Evolutionary conservation across 2,113 vertebrate species (phyloP).

Genomic region (Verasper variegatus): DNA sequence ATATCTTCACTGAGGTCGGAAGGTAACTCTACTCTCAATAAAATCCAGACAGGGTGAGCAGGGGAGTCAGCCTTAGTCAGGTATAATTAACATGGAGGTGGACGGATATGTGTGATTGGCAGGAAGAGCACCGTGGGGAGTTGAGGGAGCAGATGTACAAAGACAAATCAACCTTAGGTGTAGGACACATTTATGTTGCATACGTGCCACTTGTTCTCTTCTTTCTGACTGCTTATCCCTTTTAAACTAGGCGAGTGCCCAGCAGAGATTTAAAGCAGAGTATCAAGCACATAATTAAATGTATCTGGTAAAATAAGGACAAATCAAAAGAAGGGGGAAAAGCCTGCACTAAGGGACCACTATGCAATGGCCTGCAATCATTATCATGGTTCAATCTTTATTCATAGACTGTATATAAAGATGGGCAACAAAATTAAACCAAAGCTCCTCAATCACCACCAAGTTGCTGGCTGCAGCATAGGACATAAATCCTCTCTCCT

Average conservation of each 20-base stretch:
- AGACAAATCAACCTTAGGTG: slow-evolving; percentile 18
- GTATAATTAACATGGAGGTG: slow-evolving; percentile 48
- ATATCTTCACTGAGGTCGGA: slow-evolving; percentile 25
- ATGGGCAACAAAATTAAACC: too few species aligned
- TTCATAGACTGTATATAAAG: too few species aligned
- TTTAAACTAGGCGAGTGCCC: neutral
- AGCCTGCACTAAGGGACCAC: too few species aligned
- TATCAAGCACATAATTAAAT: too few species aligned
- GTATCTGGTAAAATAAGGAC: too few species aligned
- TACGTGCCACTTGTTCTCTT: neutral
- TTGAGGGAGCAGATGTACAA: neutral
- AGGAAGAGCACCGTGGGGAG: slow-evolving; percentile 23
- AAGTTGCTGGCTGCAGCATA: too few species aligned
- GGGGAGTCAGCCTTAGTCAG: slow-evolving; percentile 28
- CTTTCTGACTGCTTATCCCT: neutral
- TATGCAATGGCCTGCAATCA: too few species aligned
- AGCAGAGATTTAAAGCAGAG: too few species aligned
- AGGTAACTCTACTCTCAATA: slow-evolving; percentile 41
- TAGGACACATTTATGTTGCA: neutral
- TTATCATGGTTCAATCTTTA: too few species aligned
- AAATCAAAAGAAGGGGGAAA: too few species aligned
- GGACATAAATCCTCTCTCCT: too few species aligned
- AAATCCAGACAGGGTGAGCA: slow-evolving; percentile 18
- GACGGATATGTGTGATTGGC: slow-evolving; percentile 35
- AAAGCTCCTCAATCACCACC: too few species aligned